Evolutionary conservation across 2,888 invertebrate species (phyloP), one percentile per base, ranked within the genome.

Genomic region (Nephrotoma guestfalica): DNA sequence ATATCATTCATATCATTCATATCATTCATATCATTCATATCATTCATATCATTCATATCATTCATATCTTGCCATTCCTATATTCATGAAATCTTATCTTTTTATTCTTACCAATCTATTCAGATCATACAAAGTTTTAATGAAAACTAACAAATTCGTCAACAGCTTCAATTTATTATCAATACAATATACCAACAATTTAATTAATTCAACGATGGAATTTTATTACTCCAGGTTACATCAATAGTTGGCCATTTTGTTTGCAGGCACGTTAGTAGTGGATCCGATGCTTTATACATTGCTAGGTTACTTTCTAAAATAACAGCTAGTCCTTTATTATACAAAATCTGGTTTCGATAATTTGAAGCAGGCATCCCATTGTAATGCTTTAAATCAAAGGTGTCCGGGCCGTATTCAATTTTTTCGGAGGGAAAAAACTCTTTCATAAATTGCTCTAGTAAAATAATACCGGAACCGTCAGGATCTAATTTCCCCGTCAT

Each of bases 211-310:
- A 97, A 93, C 88, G 96, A 97, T 86, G 97, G 97, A 87, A 95
- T 95, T 89, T 93, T 93, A 87, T 94, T 94, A 87, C 94, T 94
- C 98, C 98, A 98, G 89, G 96, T 95, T 87, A 98, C 94, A 91
- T 98, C 98, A 90, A 98, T 97, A 90, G 96, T 97, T 89, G 98
- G 97, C 98, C 98, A 98, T 92, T 98, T 98, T 87, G 98, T 98
- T 92, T 98, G 97, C 89, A 98, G 93, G 90, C 97, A 97, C 43
- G 97, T 97, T 89, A 97, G 93, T 95, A 98, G 97, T 87, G 96
- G 95, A 91, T 97, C 96, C 13, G 96, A 95, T 89, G 95, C 95
- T 45, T 87, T 88, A 89, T 96, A 94, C 88, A 97, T 94, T 88
- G 96, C 95, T 89, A 97, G 93, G 89, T 97, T 96, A 89, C 96